Evolutionary conservation across 2,888 invertebrate genomes (phyloP), one percentile per base, ranked within the genome.

Genomic region (Nomada fucata): DNA sequence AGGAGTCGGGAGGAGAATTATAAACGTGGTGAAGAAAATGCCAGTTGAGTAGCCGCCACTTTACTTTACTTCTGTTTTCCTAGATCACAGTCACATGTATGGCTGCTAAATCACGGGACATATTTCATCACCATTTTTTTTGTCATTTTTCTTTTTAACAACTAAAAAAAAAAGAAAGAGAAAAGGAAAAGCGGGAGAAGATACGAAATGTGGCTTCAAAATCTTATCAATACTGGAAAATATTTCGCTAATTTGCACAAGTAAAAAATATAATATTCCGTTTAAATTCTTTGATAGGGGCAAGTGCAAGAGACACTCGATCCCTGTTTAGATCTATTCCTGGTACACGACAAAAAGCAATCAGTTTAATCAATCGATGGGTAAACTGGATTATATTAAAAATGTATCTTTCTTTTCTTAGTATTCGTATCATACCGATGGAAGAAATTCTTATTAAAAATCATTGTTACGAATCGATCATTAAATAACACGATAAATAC

Each of bases 51-150:
- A 91, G 92, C 91, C 88, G 90, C 90, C 92, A 89, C 86, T 87
- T 90, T 90, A 88, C 89, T 89, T 91, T 90, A 91, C 89, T 90
- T 91, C 89, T 89, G 89, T 84, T 90, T 92, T 88, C 81, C 90
- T 91, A 92, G 89, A 92, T 92, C 92, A 92, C 92, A 92, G 92
- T 92, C 92, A 91, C 88, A 89, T 89, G 82, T 86, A 89, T 90
- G 91, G 91, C 91, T 89, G 90, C 91, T 91, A 85, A 89, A 86
- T 90, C 86, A 88, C 89, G 86, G 82, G 89, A 89, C 89, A 87
- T 84, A 84, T 91, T 91, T 91, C 89, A 88, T 90, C 91, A 89
- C 89, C 86, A 82, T 87, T 84, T 81, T 82, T 36, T 47, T 53
- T 23, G 23, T 44, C n/a, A 23, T 68, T 57, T 44, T 23, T 36